These are phyloP conservation scores for Hippopotamus amphibius DNA, from an alignment of 2,113 vertebrate genomes.

Conservation along the genomic window DNA sequence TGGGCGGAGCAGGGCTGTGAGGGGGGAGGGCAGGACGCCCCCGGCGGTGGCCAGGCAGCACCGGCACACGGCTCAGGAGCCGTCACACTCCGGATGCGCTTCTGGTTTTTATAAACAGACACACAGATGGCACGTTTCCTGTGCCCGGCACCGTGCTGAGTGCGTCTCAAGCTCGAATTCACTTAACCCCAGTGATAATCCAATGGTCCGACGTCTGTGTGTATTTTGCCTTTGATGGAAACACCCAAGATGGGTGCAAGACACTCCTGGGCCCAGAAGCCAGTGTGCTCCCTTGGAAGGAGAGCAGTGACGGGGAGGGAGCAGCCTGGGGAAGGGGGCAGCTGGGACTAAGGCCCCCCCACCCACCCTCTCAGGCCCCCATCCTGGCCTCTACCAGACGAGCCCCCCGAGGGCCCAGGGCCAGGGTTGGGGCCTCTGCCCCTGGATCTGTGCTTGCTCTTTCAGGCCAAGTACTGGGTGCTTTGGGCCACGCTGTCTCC, in stretches of 20 bases:
- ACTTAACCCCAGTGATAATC: no score
- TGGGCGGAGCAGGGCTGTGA: no score
- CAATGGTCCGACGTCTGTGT: no score
- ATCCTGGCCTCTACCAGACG: neutral
- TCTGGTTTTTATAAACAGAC: neutral
- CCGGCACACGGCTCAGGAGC: neutral
- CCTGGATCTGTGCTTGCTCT: neutral
- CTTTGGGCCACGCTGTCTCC: neutral
- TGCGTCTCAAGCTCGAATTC: no score
- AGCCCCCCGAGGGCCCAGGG: neutral
- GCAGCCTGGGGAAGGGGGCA: neutral
- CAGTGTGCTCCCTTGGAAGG: no score
- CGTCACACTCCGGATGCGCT: neutral
- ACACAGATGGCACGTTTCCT: no score
- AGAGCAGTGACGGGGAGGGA: no score
- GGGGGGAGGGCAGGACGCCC: no score
- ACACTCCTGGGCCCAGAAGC: no score
- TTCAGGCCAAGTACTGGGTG: neutral
- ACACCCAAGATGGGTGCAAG: no score
- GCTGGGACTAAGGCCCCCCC: neutral
- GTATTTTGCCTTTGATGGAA: no score
- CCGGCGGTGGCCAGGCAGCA: neutral
- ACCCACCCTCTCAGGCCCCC: neutral
- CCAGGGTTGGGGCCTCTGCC: neutral
- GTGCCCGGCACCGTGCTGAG: no score